Evolutionary conservation across 2,888 invertebrate species (phyloP).

Genomic region (Dryococelus australis): DNA sequence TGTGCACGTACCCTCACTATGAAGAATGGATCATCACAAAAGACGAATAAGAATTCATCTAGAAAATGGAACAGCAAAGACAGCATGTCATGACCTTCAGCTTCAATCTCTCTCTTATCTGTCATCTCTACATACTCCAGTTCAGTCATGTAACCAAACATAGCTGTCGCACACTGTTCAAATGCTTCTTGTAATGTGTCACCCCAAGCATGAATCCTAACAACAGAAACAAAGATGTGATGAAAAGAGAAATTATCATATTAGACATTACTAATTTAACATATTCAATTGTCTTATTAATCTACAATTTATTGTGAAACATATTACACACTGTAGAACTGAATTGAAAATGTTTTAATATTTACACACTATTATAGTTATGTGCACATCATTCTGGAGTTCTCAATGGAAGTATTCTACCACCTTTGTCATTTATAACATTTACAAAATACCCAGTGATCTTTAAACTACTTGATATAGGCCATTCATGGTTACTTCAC

Average conservation of each 20-base stretch:
- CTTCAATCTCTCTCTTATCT: conserved; percentile 82
- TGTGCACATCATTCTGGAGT: no score
- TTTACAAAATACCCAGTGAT: no score
- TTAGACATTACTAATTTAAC: no score
- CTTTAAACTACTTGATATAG: no score
- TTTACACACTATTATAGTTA: no score
- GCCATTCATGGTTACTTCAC: no score
- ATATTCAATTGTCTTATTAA: no score
- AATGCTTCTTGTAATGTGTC: conserved; percentile 85
- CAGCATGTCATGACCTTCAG: conserved; percentile 87
- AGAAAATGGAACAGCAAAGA: conserved; percentile 91
- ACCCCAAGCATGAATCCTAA: conserved; percentile 93
- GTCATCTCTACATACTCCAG: conserved; percentile 82
- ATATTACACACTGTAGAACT: no score
- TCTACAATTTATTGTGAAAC: no score
- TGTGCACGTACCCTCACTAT: conserved; percentile 67
- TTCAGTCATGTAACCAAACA: conserved; percentile 99
- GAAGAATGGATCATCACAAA: conserved; percentile 90
- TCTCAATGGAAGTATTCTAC: no score
- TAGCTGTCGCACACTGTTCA: conserved; percentile 93
- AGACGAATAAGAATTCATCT: conserved; percentile 92
- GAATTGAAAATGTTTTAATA: no score
- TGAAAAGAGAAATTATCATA: not conserved
- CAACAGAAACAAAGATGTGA: conserved; percentile 39
- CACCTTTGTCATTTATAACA: no score